Base-by-base conservation (phyloP, 2,113 vertebrate genomes). In the Ranitomeya imitator region DNA sequence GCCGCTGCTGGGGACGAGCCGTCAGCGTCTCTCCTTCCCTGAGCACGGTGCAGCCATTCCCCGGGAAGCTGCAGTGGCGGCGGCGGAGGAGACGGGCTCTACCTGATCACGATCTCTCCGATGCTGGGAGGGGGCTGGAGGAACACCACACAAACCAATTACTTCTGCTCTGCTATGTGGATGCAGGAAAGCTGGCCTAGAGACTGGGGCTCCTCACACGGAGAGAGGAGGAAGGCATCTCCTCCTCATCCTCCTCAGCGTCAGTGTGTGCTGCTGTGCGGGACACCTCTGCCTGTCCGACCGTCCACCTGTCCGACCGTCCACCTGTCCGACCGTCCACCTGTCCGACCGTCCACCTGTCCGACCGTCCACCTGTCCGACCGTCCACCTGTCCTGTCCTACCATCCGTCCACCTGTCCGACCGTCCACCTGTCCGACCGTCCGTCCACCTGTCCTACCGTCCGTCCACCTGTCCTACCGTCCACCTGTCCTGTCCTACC, bases 91-190 rank as follows among this genome's bases (percentile, higher is more conserved):
- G 81, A 83, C 81, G n/a, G 21, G 54, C 85, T 54, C 13, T 83
- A 88, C 87, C 87, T 88, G 87, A 83, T 88, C 87, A 88, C 81
- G 87, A 88, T 88, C 78, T 55, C 78, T 87, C 87, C 83, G 80
- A 88, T 88, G 84, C 78, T 83, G 87, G 87, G 87, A 88, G 87
- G 87, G 80, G 80, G 87, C 87, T 45, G 37, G 37, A 78, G 57
- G 0, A 52, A 81, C 57, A 87, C 59, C 77, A 84, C 8, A 61
- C 87, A 88, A 83, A 88, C 80, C 86, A 88, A 88, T 88, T 88
- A 76, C 86, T 88, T 83, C 86, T 88, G 86, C 86, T 88, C 86
- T 76, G 86, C 83, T 88, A 88, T 88, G 86, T 88, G 67, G 57
- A 71, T 73, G 69, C 45, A 45, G 86, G 21, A 71, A 13, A 61